Conservation (phyloP, 2,113 vertebrate genomes). For the Macrotis lagotis region DNA sequence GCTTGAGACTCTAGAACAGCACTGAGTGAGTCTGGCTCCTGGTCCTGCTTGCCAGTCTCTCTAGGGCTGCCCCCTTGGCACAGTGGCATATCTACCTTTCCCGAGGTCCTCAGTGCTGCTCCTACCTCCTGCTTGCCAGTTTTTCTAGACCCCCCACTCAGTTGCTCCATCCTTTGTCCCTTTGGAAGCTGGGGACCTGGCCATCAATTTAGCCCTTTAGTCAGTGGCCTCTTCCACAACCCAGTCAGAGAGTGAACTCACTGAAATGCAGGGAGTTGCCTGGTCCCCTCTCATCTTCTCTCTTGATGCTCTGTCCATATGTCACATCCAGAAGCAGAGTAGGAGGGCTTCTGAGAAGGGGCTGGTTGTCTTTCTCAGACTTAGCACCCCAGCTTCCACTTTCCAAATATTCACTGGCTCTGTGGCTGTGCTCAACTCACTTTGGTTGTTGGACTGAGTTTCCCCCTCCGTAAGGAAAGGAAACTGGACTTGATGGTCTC, state of each 20-base stretch:
- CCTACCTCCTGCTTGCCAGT: no score
- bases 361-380: background rate
- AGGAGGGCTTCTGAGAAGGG: background rate
- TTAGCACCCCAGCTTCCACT: background rate
- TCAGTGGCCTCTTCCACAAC: background rate
- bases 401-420: background rate
- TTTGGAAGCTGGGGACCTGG: background rate
- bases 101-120: background rate
- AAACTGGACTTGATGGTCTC: background rate
- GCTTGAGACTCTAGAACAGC: background rate
- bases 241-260: background rate
- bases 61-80: background rate
- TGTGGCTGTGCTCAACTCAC: background rate
- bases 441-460: background rate
- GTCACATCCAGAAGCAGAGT: background rate
- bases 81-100: background rate
- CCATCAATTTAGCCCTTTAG: background rate
- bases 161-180: background rate
- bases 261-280: background rate
- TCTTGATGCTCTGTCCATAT: background rate
- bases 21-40: background rate
- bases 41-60: background rate
- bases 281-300: background rate
- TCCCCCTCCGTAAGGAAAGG: background rate
- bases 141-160: no score